Evolutionary conservation across 64 coral and sea anemone species (phyloP), one percentile per base, ranked within the genome.

Genomic region (Catalaphyllia jardinei): DNA sequence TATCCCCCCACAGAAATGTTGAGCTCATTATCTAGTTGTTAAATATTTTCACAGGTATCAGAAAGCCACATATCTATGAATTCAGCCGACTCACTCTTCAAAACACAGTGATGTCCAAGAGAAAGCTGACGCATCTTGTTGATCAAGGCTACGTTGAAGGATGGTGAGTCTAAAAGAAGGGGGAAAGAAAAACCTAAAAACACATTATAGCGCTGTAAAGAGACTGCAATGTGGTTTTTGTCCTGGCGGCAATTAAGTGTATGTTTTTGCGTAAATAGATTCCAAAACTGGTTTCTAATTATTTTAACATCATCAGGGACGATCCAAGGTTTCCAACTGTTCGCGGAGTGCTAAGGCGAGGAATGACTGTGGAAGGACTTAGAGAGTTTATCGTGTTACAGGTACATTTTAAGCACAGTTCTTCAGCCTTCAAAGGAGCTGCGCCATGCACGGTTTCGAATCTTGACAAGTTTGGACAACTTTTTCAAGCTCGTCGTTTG

Each of bases 311-410:
- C 74, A 14, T 72, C 20, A 99, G 97, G 97, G 88, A 99, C 80
- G 97, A 99, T 80, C 97, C 97, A 29, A 95, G 97, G 71, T 99
- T 99, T 28, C 97, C 97, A 71, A 99, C 97, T n/a, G 97, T 99
- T 31, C 97, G 97, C 74, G 97, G 97, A 52, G 97, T 99, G 46
- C 74, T 99, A 11, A 75, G 97, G 24, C 90, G 93, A 64, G 97
- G 97, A 24, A 99, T 99, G 97, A 99, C 97, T 60, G 97, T 99
- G 4, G 87, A 99, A 91, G 97, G 97, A 49, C 71, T 99, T n/a
- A 93, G 92, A 20, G 97, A 99, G 52, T 99, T 99, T 76, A 99
- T 99, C 52, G 82, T 99, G 25, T 80, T 90, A 59, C 97, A 99
- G 87, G 94, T 96, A 31, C 27, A 46, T 46, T 39, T 39, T 39